Evolutionary conservation across 2,797 vertebrate genomes (phyloP).

Genomic region (Numenius phaeopus): DNA sequence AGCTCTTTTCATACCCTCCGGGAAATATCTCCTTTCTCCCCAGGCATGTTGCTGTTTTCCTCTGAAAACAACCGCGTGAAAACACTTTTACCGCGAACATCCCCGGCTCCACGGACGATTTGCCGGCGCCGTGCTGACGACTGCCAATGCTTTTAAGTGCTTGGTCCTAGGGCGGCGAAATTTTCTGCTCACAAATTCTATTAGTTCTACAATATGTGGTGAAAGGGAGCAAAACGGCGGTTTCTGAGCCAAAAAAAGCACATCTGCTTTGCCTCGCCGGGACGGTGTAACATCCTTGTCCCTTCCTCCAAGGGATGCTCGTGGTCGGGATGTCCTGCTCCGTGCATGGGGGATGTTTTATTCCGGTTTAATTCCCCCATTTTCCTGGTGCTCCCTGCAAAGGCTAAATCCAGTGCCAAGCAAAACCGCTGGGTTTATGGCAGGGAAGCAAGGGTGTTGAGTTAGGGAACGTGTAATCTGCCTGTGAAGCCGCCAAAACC

Average conservation of each 20-base stretch:
- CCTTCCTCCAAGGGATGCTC: neutral
- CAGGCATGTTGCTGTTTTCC: neutral
- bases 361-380: neutral
- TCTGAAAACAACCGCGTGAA: neutral
- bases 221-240: neutral
- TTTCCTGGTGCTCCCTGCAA: neutral
- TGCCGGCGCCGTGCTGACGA: neutral
- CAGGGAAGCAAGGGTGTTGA: neutral
- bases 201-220: neutral
- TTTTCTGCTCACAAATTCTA: conserved; percentile 51
- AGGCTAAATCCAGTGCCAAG: neutral
- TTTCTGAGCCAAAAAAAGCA: neutral
- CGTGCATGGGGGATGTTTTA: fast-evolving
- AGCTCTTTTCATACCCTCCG: neutral
- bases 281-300: fast-evolving
- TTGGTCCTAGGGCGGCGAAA: neutral
- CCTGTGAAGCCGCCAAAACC: conserved; percentile 19
- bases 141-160: neutral
- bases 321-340: fast-evolving
- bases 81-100: conserved; percentile 10
- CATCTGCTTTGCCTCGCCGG: fast-evolving
- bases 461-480: conserved; percentile 56
- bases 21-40: neutral
- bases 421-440: neutral
- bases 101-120: conserved; percentile 16